Conservation (phyloP, 1,140 invertebrate species). For the Rhagoletis zephyria region DNA sequence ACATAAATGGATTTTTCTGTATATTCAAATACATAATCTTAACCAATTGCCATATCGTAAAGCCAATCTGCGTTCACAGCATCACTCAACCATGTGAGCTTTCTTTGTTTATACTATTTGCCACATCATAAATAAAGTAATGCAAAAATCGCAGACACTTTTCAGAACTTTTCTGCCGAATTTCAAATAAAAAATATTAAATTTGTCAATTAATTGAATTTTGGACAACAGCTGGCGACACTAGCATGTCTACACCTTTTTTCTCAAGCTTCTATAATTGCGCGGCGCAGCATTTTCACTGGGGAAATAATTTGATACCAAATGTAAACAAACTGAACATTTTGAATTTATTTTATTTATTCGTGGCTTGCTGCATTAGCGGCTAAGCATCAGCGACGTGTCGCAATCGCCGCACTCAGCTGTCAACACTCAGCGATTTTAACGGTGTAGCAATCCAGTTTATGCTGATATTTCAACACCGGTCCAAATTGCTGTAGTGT, state of each 20-base stretch:
- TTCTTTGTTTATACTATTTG: too few relatives aligned
- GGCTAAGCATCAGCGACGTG: neutral
- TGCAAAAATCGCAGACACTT: too few relatives aligned
- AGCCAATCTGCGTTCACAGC: too few relatives aligned
- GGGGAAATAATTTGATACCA: slow-evolving; percentile 31
- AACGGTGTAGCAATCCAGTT: neutral
- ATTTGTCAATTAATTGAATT: slow-evolving; percentile 41
- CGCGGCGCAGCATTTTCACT: slow-evolving; percentile 12
- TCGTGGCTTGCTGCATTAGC: neutral
- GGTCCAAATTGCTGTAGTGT: slow-evolving; percentile 8
- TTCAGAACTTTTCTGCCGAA: neutral
- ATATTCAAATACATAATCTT: too few relatives aligned
- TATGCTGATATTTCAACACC: slow-evolving; percentile 16
- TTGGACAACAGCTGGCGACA: slow-evolving; percentile 20
- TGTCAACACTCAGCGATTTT: neutral
- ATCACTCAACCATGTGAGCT: too few relatives aligned
- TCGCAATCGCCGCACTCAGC: neutral
- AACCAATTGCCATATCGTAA: too few relatives aligned
- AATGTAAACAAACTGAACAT: slow-evolving; percentile 2
- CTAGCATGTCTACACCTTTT: slow-evolving; percentile 1
- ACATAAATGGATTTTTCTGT: too few relatives aligned
- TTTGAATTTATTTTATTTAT: neutral
- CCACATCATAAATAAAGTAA: too few relatives aligned
- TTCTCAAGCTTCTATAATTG: neutral
- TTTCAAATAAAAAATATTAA: neutral